A percentile compares a stretch with the other conserved stretches of the same genome.
These are phyloP conservation scores for Trypoxylon attenuatum DNA, from an alignment of 2,888 invertebrate species.

Conservation along the genomic window DNA sequence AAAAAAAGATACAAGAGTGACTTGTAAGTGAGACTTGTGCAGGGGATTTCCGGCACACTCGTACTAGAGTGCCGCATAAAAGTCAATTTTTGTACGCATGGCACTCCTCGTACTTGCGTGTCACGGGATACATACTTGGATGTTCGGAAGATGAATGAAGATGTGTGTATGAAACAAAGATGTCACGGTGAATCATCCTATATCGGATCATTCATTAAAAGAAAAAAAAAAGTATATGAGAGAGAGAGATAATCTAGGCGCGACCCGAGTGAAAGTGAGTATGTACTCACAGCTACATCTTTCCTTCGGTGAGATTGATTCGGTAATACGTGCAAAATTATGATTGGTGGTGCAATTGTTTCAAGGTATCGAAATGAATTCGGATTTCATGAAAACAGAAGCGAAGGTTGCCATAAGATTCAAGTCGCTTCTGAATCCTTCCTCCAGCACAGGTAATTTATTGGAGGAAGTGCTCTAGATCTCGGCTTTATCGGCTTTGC, in stretches of 20 bases:
- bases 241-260: background rate
- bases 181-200: background rate
- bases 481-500: background rate
- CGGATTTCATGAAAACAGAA: too few species aligned
- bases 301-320: background rate
- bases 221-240: background rate
- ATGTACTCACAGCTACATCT: background rate
- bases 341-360: background rate
- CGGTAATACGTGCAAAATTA: background rate
- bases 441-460: slow-evolving; percentile 59
- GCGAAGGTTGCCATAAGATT: too few species aligned
- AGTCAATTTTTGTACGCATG: slow-evolving; percentile 51
- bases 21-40: background rate
- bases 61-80: slow-evolving; percentile 55
- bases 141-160: background rate
- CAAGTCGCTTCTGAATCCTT: slow-evolving; percentile 32
- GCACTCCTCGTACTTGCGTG: slow-evolving; percentile 37
- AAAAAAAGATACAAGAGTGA: background rate
- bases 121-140: background rate
- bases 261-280: background rate
- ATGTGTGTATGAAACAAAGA: background rate
- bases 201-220: background rate
- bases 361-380: too few species aligned
- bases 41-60: background rate
- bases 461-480: slow-evolving; percentile 47